A percentile compares a stretch with the other conserved stretches of the same genome.
Evolutionary conservation across 2,113 vertebrate species (phyloP).

Genomic region (Nannobrachium achirus): DNA sequence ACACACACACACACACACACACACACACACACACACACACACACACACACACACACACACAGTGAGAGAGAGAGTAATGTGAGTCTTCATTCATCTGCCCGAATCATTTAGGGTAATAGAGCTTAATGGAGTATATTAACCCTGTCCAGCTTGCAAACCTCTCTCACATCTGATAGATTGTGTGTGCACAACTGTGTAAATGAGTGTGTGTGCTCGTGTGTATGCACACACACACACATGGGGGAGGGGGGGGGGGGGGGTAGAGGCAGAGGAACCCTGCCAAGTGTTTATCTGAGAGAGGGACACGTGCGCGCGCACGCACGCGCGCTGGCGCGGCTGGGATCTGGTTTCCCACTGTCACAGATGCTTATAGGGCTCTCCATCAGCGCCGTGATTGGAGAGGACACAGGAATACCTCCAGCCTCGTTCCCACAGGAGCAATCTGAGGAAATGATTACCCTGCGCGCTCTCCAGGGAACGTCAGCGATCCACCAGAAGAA

Average conservation of each 20-base stretch:
- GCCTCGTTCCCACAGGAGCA: slow-evolving; percentile 69
- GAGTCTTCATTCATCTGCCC: slow-evolving; percentile 73
- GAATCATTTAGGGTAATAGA: slow-evolving; percentile 76
- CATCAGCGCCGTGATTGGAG: slow-evolving; percentile 94
- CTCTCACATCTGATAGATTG: slow-evolving; percentile 57
- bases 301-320: slow-evolving; percentile 32
- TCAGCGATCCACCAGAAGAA: slow-evolving; percentile 51
- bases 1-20: background rate
- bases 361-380: slow-evolving; percentile 79
- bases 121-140: slow-evolving; percentile 77
- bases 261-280: slow-evolving; percentile 83
- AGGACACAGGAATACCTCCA: slow-evolving; percentile 76
- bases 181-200: slow-evolving; percentile 55
- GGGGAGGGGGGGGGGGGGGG: slow-evolving; percentile 27
- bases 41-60: background rate
- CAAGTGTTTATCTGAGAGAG: slow-evolving; percentile 73
- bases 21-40: slow-evolving; percentile 20
- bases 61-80: slow-evolving; percentile 57
- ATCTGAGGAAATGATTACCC: slow-evolving; percentile 74
- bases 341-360: slow-evolving; percentile 73
- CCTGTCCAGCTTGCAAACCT: slow-evolving; percentile 58
- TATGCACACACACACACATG: slow-evolving; percentile 28
- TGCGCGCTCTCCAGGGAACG: slow-evolving; percentile 55
- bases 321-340: slow-evolving; percentile 33
- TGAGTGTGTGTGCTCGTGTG: slow-evolving; percentile 63